These are phyloP conservation scores for Passer domesticus DNA, from an alignment of 2,113 vertebrate genomes.

Conservation along the genomic window DNA sequence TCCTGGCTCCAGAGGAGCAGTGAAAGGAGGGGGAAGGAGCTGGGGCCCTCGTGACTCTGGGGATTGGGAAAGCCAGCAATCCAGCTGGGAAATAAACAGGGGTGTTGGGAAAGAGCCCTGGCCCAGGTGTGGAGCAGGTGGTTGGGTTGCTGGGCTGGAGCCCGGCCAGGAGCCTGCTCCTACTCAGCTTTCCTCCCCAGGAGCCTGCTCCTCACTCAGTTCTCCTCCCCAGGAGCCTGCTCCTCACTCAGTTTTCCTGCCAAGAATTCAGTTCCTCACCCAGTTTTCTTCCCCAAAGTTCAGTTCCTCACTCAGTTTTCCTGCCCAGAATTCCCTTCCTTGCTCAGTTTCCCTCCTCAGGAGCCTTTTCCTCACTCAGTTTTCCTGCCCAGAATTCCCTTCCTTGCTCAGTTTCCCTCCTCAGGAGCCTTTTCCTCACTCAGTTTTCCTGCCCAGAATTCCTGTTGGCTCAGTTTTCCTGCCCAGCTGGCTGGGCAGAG, in stretches of 20 bases:
- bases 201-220: neutral
- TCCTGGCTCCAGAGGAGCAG: neutral
- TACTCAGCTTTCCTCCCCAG: conserved; percentile 6
- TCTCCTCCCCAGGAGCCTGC: neutral
- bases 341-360: neutral
- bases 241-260: neutral
- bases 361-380: neutral
- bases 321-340: neutral
- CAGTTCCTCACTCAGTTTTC: neutral
- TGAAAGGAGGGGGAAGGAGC: neutral
- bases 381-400: neutral
- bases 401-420: neutral
- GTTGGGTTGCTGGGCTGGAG: conserved; percentile 50
- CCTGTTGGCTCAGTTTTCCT: neutral
- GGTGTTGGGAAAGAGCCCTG: conserved; percentile 45
- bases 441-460: neutral
- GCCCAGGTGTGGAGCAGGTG: conserved; percentile 29
- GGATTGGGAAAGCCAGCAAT: neutral
- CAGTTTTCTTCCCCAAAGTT: neutral
- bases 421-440: fast-evolving
- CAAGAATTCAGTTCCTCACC: fast-evolving
- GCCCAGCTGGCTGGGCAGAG: neutral
- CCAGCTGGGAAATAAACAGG: neutral
- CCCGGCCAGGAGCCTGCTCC: conserved; percentile 14
- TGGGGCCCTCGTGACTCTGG: fast-evolving